A percentile compares a stretch with the other conserved stretches of the same genome.
Conservation (phyloP, 2,888 invertebrate genomes). For the Linyphia triangularis region DNA sequence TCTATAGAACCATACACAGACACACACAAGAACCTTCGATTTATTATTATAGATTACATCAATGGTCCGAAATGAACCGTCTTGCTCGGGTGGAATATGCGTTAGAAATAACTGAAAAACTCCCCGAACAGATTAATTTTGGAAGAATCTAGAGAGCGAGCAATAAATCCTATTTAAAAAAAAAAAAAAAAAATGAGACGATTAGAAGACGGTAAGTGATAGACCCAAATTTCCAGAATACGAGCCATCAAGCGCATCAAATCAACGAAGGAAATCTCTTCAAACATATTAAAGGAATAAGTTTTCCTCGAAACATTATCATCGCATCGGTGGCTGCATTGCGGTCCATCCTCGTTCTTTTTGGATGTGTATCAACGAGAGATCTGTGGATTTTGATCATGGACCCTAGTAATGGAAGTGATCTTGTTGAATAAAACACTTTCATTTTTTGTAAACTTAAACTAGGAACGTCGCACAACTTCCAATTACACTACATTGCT, state of each 20-base stretch:
- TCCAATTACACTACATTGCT: too few species aligned
- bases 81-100: neutral
- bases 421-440: too few species aligned
- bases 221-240: neutral
- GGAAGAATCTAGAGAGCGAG: neutral
- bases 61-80: neutral
- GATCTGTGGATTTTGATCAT: too few species aligned
- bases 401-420: too few species aligned
- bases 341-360: neutral
- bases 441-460: too few species aligned
- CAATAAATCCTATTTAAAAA: neutral
- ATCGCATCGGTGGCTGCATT: neutral
- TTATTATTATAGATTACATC: too few species aligned
- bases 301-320: constrained; percentile 21
- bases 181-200: neutral
- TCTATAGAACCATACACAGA: too few species aligned
- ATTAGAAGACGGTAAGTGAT: neutral
- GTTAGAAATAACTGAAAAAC: neutral
- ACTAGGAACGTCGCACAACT: too few species aligned
- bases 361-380: too few species aligned
- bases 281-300: neutral
- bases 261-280: constrained; percentile 29
- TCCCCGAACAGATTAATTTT: neutral
- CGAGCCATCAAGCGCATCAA: constrained; percentile 11
- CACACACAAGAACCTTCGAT: too few species aligned